phyloP scores from a whole-genome alignment of 92 coral and sea anemone species.

The Meandrina meandrites region DNA sequence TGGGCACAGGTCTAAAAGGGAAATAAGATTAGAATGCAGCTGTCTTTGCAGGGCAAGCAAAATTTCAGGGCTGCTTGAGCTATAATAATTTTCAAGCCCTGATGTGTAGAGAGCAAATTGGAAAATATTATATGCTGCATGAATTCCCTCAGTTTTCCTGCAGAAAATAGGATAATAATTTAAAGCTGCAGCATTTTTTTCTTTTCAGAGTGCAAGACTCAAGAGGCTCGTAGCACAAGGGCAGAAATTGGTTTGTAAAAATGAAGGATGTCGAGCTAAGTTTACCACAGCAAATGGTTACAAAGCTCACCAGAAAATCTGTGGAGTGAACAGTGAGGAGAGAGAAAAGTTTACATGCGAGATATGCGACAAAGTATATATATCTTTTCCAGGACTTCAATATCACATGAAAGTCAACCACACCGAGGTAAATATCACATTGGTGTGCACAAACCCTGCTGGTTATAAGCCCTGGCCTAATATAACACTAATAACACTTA shows the following conservation, averaged over 20 bases:
- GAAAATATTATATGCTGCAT: no score
- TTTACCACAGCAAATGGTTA: conserved; percentile 44
- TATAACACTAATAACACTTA: no score
- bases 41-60: no score
- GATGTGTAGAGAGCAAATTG: no score
- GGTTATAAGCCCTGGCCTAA: neutral
- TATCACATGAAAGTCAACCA: conserved; percentile 63
- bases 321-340: conserved; percentile 52
- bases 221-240: conserved; percentile 2
- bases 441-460: neutral
- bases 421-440: conserved; percentile 9
- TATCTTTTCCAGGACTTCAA: conserved; percentile 47
- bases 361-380: conserved; percentile 59
- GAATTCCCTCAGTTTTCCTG: no score
- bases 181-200: no score
- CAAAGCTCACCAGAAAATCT: conserved; percentile 33
- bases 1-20: no score
- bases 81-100: no score
- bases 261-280: conserved; percentile 52
- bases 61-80: no score
- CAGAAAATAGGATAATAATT: no score
- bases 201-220: conserved; percentile 2
- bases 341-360: conserved; percentile 61
- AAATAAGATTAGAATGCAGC: no score
- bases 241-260: conserved; percentile 32